Conservation (phyloP, 1,140 invertebrate species). For the Wasmannia auropunctata region DNA sequence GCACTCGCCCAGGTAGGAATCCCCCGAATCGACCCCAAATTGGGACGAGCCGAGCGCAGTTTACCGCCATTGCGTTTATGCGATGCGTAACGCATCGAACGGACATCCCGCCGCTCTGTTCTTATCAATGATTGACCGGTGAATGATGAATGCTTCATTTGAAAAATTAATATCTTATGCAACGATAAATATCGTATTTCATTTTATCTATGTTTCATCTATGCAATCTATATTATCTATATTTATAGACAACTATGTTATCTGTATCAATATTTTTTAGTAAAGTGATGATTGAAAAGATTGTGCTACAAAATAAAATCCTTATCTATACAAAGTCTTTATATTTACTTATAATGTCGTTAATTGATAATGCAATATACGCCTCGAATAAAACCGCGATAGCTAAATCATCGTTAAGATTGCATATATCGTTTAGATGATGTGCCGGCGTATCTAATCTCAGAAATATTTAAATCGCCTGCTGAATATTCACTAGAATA, state of each 20-base stretch:
- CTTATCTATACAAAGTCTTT: no score
- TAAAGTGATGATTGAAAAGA: neutral
- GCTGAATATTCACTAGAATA: conserved; percentile 30
- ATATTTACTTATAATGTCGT: neutral
- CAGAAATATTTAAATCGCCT: conserved; percentile 6
- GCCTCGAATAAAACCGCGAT: neutral
- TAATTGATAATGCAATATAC: neutral
- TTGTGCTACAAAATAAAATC: neutral
- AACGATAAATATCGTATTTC: neutral
- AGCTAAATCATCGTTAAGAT: neutral
- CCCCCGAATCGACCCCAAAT: conserved; percentile 22
- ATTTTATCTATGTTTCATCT: neutral
- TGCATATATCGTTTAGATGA: neutral
- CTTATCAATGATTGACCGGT: neutral
- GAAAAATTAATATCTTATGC: neutral
- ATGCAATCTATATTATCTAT: neutral
- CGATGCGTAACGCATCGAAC: neutral
- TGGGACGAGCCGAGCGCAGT: neutral
- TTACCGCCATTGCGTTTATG: neutral
- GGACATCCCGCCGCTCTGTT: neutral
- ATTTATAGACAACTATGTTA: neutral
- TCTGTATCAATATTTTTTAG: neutral
- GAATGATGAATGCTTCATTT: neutral
- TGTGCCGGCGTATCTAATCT: neutral
- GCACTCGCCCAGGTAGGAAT: conserved; percentile 67